Base-by-base conservation (phyloP, 2,113 vertebrate species). In the Pollimyrus isidori region DNA sequence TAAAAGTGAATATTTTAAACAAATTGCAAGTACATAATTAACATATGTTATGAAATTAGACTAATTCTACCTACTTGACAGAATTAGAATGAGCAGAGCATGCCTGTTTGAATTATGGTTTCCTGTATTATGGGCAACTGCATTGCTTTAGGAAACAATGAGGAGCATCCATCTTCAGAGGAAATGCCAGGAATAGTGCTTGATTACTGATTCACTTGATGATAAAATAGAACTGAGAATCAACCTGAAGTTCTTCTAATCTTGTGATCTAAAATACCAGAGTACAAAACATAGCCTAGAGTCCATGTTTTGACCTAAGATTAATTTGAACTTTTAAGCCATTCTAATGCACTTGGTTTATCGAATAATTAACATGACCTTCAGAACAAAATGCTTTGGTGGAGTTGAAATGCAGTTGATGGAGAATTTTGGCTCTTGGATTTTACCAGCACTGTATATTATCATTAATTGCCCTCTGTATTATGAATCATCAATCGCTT, bases 331-430 rank as follows among this genome's bases (percentile, higher is more conserved):
- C 23, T 87, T 62, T 58, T 87, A 87, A 58, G 50, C 17, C 52
- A 62, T 62, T 62, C 13, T 42, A 58, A 62, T 87, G 17, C 35
- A 58, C 26, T 62, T 87, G 39, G 10, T 49, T 42, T 89, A 46
- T 45, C n/a, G 46, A 89, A 89, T 89, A 89, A 86, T 86, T 89
- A 69, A 30, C 53, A 58, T 89, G 89, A 86, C 89, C 53, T 69
- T 89, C n/a, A 89, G 10, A 80, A 17, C 62, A 21, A 89, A 84
- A 56, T 89, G 69, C 50, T 76, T 49, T n/a, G n/a, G n/a, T n/a
- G n/a, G n/a, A n/a, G n/a, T n/a, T n/a, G n/a, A n/a, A n/a, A n/a
- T n/a, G n/a, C n/a, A n/a, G n/a, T n/a, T n/a, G n/a, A n/a, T n/a
- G n/a, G n/a, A n/a, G 88, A 35, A 82, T 30, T 35, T 76, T n/a